Conservation (phyloP, 2,113 vertebrate genomes). For the Catharus fuscescens region DNA sequence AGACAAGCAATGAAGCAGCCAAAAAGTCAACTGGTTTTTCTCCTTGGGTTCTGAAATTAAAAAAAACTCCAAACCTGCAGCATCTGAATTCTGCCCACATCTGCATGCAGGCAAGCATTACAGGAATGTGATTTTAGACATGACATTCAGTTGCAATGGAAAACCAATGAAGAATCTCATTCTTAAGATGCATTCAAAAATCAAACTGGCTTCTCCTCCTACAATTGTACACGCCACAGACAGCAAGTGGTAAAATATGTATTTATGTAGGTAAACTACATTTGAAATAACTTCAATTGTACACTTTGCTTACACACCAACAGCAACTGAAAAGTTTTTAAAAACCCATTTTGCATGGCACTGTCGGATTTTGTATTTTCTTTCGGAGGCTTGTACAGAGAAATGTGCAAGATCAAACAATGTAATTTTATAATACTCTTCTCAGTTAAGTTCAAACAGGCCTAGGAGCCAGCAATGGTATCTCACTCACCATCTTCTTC, state of each 20-base stretch:
- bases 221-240: rapidly evolving
- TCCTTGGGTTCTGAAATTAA: background rate
- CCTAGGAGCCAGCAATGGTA: background rate
- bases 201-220: background rate
- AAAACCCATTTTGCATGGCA: background rate
- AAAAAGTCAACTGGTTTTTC: background rate
- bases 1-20: background rate
- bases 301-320: background rate
- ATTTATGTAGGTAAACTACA: background rate
- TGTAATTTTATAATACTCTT: background rate
- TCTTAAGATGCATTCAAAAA: background rate
- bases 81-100: background rate
- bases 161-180: background rate
- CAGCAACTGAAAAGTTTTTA: background rate
- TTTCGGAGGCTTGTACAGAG: background rate
- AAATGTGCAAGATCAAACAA: background rate
- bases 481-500: conserved; percentile 84
- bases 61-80: background rate
- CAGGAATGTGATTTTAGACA: background rate
- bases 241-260: background rate
- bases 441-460: background rate
- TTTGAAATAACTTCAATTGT: background rate
- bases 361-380: background rate
- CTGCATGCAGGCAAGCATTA: background rate
- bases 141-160: background rate